Percentiles rank a stretch among this genome's conserved stretches.
Evolutionary conservation across 2,113 vertebrate genomes (phyloP).

Genomic region (Nannobrachium achirus): DNA sequence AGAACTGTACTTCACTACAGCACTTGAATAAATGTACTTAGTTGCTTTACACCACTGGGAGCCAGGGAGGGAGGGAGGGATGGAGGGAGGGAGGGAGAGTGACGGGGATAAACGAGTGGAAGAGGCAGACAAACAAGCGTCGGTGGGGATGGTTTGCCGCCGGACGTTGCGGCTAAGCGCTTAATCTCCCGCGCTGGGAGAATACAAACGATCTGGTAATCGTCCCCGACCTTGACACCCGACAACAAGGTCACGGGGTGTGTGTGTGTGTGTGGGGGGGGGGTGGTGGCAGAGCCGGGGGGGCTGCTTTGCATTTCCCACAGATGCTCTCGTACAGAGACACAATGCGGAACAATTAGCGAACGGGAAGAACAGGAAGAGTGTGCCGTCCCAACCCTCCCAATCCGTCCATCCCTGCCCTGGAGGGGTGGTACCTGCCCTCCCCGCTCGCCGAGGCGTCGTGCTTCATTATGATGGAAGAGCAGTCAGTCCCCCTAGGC

Average conservation of each 20-base stretch:
- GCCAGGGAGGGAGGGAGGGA: not conserved
- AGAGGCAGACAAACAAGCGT: constrained; percentile 22
- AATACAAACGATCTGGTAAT: constrained; percentile 79
- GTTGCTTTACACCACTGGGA: not conserved
- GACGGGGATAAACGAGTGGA: not conserved
- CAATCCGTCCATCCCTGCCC: constrained; percentile 1
- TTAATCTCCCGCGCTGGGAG: constrained; percentile 75
- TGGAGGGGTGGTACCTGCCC: constrained; percentile 49
- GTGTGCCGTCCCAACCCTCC: constrained; percentile 11
- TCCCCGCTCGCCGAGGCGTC: constrained; percentile 56
- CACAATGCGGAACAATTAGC: constrained; percentile 73
- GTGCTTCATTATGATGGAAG: constrained; percentile 80
- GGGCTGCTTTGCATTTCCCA: constrained; percentile 64
- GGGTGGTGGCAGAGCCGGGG: constrained; percentile 4
- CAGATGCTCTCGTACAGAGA: constrained; percentile 50
- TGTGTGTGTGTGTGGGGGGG: too few species aligned
- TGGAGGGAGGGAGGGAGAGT: constrained; percentile 2
- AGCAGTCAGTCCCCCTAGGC: constrained; percentile 73
- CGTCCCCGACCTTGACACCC: constrained; percentile 73
- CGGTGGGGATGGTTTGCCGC: constrained; percentile 43
- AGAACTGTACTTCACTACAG: too few species aligned
- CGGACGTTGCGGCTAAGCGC: constrained; percentile 70
- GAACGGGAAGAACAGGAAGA: constrained; percentile 63
- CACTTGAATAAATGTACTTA: too few species aligned
- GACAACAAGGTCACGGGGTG: constrained; percentile 50